These are phyloP conservation scores for Bufo bufo DNA, from an alignment of 2,113 vertebrate genomes.

Conservation along the genomic window DNA sequence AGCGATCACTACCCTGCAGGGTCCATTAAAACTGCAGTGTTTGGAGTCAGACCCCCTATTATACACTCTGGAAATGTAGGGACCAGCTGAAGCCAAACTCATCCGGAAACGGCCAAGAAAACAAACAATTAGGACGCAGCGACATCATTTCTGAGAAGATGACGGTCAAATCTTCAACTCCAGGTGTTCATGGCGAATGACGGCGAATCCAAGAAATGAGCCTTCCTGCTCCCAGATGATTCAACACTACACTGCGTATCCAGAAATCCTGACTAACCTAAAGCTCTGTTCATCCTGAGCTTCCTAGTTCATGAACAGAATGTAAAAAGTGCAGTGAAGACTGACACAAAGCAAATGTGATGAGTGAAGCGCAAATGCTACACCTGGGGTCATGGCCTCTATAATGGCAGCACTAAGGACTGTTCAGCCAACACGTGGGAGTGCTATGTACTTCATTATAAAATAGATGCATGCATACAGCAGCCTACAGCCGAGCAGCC, in stretches of 20 bases:
- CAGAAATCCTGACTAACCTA: no score
- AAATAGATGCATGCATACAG: no score
- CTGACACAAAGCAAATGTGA: not conserved
- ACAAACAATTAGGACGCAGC: not conserved
- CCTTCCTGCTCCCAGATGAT: not conserved
- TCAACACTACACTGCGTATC: no score
- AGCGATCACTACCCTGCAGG: not conserved
- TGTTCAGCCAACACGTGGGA: no score
- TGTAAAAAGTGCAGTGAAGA: not conserved
- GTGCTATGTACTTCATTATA: no score
- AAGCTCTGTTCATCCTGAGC: not conserved
- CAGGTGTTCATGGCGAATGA: not conserved
- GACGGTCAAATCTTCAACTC: no score
- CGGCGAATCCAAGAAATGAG: not conserved
- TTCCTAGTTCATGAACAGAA: not conserved
- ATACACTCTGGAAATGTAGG: not conserved
- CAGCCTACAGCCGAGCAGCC: no score
- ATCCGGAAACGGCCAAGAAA: not conserved
- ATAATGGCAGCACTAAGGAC: no score
- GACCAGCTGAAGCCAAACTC: not conserved
- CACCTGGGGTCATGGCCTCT: no score
- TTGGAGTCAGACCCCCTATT: not conserved
- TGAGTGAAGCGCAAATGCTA: no score
- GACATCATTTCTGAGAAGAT: constrained; percentile 22
- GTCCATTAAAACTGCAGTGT: not conserved